A percentile compares a stretch with the other conserved stretches of the same genome.
Evolutionary conservation across 2,113 vertebrate genomes (phyloP).

Genomic region (Psettodes erumei): DNA sequence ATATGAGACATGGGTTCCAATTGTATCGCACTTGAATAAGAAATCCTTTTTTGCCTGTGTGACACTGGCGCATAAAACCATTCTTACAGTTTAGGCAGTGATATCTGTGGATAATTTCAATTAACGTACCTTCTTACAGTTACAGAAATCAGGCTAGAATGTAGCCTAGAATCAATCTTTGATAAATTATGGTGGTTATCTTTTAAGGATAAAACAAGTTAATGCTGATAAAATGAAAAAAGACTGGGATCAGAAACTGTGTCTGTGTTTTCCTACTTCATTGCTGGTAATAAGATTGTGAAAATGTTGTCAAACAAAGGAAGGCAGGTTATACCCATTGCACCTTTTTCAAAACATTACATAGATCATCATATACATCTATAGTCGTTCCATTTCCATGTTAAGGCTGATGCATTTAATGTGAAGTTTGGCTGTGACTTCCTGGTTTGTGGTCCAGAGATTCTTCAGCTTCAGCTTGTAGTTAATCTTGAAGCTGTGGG

Average conservation of each 20-base stretch:
- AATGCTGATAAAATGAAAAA: slow-evolving; percentile 42
- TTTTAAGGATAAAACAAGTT: slow-evolving; percentile 43
- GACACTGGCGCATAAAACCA: slow-evolving; percentile 15
- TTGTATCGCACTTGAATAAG: slow-evolving; percentile 11
- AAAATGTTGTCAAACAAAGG: slow-evolving; percentile 48
- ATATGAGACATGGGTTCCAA: slow-evolving; percentile 42
- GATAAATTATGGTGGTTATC: neutral
- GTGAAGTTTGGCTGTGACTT: slow-evolving; percentile 33
- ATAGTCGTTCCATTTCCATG: slow-evolving; percentile 47
- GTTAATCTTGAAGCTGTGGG: slow-evolving; percentile 24
- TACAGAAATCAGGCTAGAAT: slow-evolving; percentile 8
- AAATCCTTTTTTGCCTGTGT: slow-evolving; percentile 25
- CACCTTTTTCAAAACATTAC: slow-evolving; percentile 56
- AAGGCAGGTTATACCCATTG: slow-evolving; percentile 47
- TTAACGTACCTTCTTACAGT: neutral
- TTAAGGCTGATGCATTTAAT: slow-evolving; percentile 20
- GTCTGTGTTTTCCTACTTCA: slow-evolving; percentile 19
- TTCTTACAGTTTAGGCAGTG: slow-evolving; percentile 21
- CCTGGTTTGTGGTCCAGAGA: slow-evolving; percentile 48
- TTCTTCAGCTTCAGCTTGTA: slow-evolving; percentile 32
- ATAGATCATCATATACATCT: slow-evolving; percentile 72
- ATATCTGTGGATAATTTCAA: slow-evolving; percentile 23
- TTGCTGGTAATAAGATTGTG: neutral
- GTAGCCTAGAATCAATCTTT: slow-evolving; percentile 10
- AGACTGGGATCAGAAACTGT: slow-evolving; percentile 14